A percentile compares a stretch with the other conserved stretches of the same genome.
These are phyloP conservation scores for Sebastes iracundus DNA, from an alignment of 2,797 vertebrate species.

Conservation along the genomic window DNA sequence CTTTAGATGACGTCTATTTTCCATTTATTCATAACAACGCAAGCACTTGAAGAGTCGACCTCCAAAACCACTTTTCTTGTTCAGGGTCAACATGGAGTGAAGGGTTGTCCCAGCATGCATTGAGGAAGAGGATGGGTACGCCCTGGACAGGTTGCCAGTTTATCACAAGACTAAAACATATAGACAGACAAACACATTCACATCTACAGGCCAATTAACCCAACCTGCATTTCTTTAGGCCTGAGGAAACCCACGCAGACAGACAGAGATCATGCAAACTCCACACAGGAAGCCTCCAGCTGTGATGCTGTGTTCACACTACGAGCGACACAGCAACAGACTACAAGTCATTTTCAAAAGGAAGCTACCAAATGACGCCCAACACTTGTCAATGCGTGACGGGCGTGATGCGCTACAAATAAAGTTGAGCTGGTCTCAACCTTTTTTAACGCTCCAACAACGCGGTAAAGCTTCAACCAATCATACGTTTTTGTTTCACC, in stretches of 20 bases:
- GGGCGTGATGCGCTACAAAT: too few species aligned
- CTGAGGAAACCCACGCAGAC: neutral
- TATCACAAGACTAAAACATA: neutral
- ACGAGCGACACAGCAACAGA: too few species aligned
- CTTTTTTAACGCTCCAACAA: too few species aligned
- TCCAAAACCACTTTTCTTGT: neutral
- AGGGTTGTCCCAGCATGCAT: neutral
- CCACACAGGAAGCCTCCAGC: too few species aligned
- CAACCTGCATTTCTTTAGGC: neutral
- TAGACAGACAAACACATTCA: neutral
- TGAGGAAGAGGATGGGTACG: neutral
- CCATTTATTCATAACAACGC: slow-evolving; percentile 23
- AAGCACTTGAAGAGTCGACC: neutral
- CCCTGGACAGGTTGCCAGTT: neutral
- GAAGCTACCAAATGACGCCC: too few species aligned
- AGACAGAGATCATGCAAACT: neutral
- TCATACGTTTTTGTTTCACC: too few species aligned
- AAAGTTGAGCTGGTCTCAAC: too few species aligned
- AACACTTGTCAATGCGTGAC: too few species aligned
- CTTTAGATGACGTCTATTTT: slow-evolving; percentile 17
- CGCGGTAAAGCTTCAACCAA: too few species aligned
- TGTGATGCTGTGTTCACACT: too few species aligned
- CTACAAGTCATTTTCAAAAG: too few species aligned
- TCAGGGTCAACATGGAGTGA: neutral
- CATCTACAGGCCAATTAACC: neutral